These are phyloP conservation scores for Cheilosia variabilis DNA, from an alignment of 2,888 invertebrate species.

Conservation along the genomic window DNA sequence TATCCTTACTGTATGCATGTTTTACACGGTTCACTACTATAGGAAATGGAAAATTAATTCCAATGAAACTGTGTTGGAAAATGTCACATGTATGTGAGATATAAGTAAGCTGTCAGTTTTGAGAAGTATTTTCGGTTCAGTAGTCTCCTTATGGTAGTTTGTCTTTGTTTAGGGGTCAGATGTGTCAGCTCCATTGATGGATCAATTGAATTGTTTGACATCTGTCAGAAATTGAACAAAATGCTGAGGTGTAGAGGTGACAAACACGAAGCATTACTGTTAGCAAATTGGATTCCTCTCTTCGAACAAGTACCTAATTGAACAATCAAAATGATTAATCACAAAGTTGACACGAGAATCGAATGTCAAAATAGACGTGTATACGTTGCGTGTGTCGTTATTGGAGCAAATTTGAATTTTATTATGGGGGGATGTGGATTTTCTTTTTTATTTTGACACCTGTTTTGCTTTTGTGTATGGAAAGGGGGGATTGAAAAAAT, in stretches of 20 bases:
- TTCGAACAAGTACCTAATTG: too few relatives aligned
- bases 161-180: slow-evolving; percentile 4
- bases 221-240: slow-evolving; percentile 14
- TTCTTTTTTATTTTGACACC: too few relatives aligned
- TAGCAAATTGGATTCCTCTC: slow-evolving; percentile 1
- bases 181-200: slow-evolving; percentile 33
- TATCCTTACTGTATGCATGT: slow-evolving; percentile 50
- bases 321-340: slow-evolving; percentile 28
- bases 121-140: not conserved
- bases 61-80: slow-evolving; percentile 17
- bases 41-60: slow-evolving; percentile 61
- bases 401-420: not conserved
- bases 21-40: slow-evolving; percentile 43
- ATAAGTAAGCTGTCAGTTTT: slow-evolving; percentile 30
- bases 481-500: too few relatives aligned
- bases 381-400: not conserved
- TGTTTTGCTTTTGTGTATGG: too few relatives aligned
- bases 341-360: slow-evolving; percentile 7
- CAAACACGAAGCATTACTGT: not conserved
- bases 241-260: not conserved
- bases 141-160: not conserved
- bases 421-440: too few relatives aligned
- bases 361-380: not conserved
- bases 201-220: slow-evolving; percentile 42
- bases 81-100: not conserved